phyloP scores from a whole-genome alignment of 2,113 vertebrate genomes.

The Proteles cristata region DNA sequence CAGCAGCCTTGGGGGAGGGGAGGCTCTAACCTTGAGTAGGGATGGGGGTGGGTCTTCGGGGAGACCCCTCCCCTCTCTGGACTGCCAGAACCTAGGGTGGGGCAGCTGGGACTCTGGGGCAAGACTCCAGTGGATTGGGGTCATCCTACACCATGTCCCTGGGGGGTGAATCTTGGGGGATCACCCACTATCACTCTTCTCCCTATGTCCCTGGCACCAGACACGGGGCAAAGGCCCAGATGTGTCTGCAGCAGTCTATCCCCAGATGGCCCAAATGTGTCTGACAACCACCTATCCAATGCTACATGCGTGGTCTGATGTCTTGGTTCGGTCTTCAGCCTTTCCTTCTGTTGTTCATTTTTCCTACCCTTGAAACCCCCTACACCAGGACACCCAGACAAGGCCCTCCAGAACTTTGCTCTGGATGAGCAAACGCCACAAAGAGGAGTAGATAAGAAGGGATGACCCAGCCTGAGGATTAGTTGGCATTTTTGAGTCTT shows the following conservation, averaged over 20 bases:
- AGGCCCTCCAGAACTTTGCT: not conserved
- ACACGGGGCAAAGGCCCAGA: not conserved
- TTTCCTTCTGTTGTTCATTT: not conserved
- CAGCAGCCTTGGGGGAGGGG: not conserved
- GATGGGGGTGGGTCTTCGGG: not conserved
- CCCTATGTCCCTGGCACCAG: not conserved
- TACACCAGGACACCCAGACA: not conserved
- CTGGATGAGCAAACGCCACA: not conserved
- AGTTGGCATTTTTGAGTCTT: not conserved
- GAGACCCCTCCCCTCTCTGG: not conserved
- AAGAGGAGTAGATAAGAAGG: no score
- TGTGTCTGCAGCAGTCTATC: not conserved
- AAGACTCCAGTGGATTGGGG: not conserved
- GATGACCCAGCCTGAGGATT: not conserved
- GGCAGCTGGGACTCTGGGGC: not conserved
- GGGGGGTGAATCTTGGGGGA: not conserved
- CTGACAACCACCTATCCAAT: not conserved
- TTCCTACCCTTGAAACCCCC: not conserved
- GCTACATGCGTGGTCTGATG: not conserved
- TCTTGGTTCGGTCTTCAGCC: not conserved
- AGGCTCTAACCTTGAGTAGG: not conserved
- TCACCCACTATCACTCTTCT: not conserved
- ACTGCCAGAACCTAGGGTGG: not conserved
- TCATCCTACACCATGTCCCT: not conserved
- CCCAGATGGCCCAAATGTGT: not conserved